Percentiles rank a stretch among this genome's conserved stretches.
Evolutionary conservation across 2,113 vertebrate species (phyloP).

Genomic region (Ameiurus melas): DNA sequence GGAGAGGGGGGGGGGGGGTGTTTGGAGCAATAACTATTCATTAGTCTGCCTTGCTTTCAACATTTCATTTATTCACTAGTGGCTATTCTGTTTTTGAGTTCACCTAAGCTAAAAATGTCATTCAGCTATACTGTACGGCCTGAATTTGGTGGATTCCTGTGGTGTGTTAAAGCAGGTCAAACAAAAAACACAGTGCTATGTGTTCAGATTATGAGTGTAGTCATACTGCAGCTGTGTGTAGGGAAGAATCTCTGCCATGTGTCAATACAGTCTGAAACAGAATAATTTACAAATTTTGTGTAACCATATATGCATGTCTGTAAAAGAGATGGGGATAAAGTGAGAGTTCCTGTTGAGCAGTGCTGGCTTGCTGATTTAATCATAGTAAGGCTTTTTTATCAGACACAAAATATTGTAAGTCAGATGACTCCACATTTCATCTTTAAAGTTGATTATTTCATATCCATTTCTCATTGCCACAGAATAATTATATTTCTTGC

Average conservation of each 20-base stretch:
- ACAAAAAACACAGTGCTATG: neutral
- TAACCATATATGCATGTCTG: neutral
- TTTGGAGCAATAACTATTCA: neutral
- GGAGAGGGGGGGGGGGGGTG: no score
- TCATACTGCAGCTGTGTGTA: neutral
- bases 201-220: neutral
- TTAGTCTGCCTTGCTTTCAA: neutral
- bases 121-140: neutral
- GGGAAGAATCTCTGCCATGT: neutral
- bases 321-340: neutral
- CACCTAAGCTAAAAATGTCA: constrained; percentile 19
- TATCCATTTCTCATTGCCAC: neutral
- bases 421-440: neutral
- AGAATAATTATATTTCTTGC: neutral
- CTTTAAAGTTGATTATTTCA: neutral
- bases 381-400: neutral
- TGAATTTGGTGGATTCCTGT: constrained; percentile 10
- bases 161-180: constrained; percentile 15
- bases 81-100: neutral
- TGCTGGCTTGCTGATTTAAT: constrained; percentile 39
- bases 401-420: neutral
- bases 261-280: neutral
- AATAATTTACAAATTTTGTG: no score
- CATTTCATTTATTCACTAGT: neutral
- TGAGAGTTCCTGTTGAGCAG: neutral